Evolutionary conservation across 64 coral and sea anemone species (phyloP), one percentile per base, ranked within the genome.

Genomic region (Dendrophyllia cribrosa): DNA sequence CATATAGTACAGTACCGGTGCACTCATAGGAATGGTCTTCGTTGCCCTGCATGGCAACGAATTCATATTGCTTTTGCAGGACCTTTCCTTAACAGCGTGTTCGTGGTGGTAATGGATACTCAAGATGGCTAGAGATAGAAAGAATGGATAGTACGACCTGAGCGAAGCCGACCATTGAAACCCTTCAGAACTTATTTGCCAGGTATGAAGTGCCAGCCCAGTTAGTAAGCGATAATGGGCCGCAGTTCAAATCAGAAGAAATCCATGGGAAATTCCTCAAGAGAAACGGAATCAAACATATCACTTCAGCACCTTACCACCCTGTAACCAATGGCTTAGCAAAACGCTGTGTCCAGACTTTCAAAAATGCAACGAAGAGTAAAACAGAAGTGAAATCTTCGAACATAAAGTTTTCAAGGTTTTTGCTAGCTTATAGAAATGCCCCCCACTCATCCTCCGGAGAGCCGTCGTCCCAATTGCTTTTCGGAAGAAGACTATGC

Each of bases 181-280:
- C 47, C 47, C 13, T 77, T 14, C 47, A 12, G 19, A 77, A 77
- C 19, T 43, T 53, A n/a, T 77, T 52, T n/a, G 6, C 74, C 0
- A n/a, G 14, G 10, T 43, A 47, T 43, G 72, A 43, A 0, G 14
- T 52, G 16, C 74, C 8, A n/a, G 6, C 47, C 47, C 46, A 77
- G 19, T 47, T 77, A 9, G 49, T 77, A 12, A 77, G 74, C 20
- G 74, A 77, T 51, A 77, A 77, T 55, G 74, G 74, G 17, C 17
- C 46, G 0, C 46, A 77, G 52, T 77, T 77, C 74, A 52, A 10
- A 51, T 14, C 74, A 51, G 49, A 77, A 9, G 20, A 77, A 55
- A 20, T 77, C 17, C 13, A 43, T 34, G 34, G 34, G 46, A 0
- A 11, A 20, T 52, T 51, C 47, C 47, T 21, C 17, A 77, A n/a